Evolutionary conservation across 2,113 vertebrate genomes (phyloP), one percentile per base, ranked within the genome.

Genomic region (Pangasianodon gigas): DNA sequence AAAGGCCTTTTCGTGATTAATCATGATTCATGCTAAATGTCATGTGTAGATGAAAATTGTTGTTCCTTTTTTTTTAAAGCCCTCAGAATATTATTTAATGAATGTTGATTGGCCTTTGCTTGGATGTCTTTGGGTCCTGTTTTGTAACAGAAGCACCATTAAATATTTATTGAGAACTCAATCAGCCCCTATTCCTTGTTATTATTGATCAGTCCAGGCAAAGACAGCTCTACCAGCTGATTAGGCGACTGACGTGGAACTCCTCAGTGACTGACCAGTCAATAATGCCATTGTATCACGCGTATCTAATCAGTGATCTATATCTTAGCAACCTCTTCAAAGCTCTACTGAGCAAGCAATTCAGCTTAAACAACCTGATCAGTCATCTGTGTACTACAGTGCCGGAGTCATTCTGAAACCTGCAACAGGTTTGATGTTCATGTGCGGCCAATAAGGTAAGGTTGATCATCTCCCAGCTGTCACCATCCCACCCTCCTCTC

Each of bases 111-210:
- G 67, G 48, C 37, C 37, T 84, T 82, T 65, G 29, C 26, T 89
- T 87, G 29, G 13, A 52, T 54, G 19, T 24, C 41, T 75, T 32
- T 10, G 51, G n/a, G 51, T 82, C 51, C 37, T 19, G 79, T 56
- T 81, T 81, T 86, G 74, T 32, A 86, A 74, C 52, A 48, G 62
- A 18, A 80, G 71, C 60, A 51, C 41, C 74, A 88, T 91, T 54
- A 85, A 91, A 91, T 75, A 85, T 89, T 89, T 79, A 89, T 88
- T 85, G 88, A 75, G 87, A 84, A 56, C 58, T 88, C 83, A 77
- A 79, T 86, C 88, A 83, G 87, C 51, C 80, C 6, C 84, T 65
- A 51, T 74, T 48, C 41, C 80, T 75, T 86, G 86, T 83, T 79
- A 58, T 67, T 88, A 86, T 69, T 91, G 79, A 89, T 91, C 87